phyloP scores from a whole-genome alignment of 2,113 vertebrate genomes.

The Tachysurus vachellii region DNA sequence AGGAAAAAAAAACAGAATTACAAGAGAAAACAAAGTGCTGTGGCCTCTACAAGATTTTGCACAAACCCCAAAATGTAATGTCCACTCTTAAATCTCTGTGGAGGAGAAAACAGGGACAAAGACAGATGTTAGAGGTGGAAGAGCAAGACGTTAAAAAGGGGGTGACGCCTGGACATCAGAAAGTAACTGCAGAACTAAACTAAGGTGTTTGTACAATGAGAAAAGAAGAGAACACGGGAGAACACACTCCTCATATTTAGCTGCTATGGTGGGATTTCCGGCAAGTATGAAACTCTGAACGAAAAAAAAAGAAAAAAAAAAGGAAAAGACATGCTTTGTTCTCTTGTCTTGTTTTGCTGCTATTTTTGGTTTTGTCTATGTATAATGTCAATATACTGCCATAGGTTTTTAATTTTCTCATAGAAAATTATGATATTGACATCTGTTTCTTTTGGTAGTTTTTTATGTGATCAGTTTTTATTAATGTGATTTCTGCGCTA shows the following conservation, averaged over 20 bases:
- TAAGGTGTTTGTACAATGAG: conserved; percentile 80
- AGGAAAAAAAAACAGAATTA: conserved; percentile 1
- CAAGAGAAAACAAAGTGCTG: conserved; percentile 58
- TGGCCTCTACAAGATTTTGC: conserved; percentile 71
- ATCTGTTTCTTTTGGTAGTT: conserved; percentile 79
- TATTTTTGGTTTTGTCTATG: conserved; percentile 85
- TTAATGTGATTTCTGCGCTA: conserved; percentile 92
- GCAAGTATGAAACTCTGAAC: conserved; percentile 73
- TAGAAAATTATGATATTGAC: conserved; percentile 92
- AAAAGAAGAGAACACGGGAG: conserved; percentile 67
- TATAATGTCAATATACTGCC: conserved; percentile 92
- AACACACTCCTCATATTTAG: conserved; percentile 82
- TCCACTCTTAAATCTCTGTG: conserved; percentile 64
- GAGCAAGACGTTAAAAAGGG: conserved; percentile 62
- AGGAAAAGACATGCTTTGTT: conserved; percentile 80
- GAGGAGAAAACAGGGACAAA: conserved; percentile 68
- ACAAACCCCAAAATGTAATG: conserved; percentile 67
- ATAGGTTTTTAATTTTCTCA: conserved; percentile 91
- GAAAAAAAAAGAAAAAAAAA: conserved; percentile 67
- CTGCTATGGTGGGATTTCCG: conserved; percentile 92
- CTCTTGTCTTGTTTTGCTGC: conserved; percentile 95
- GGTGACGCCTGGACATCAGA: conserved; percentile 74
- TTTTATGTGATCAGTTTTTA: conserved; percentile 87
- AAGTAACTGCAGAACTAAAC: conserved; percentile 75
- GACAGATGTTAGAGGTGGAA: conserved; percentile 68